Evolutionary conservation across 2,113 vertebrate species (phyloP).

Genomic region (Sula dactylatra): DNA sequence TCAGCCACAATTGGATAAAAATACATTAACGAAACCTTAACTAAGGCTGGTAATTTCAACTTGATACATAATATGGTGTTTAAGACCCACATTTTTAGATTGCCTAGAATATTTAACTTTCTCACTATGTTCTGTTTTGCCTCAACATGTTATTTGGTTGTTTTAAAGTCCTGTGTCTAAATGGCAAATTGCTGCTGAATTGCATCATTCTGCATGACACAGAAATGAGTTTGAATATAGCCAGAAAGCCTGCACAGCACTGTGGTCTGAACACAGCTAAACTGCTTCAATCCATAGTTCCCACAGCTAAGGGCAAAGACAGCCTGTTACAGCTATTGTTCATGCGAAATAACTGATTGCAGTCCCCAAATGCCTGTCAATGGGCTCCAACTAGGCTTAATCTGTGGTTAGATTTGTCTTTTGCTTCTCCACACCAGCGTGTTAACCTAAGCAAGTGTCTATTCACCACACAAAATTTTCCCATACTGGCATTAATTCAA

Average conservation of each 20-base stretch:
- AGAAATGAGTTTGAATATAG: background rate
- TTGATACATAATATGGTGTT: background rate
- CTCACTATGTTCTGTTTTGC: background rate
- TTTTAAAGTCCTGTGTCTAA: background rate
- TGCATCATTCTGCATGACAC: background rate
- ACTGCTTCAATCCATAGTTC: background rate
- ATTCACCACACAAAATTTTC: background rate
- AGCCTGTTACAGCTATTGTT: background rate
- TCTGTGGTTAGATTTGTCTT: background rate
- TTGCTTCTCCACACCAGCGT: background rate
- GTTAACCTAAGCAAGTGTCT: background rate
- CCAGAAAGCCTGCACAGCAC: background rate
- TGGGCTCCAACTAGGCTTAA: background rate
- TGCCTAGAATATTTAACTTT: conserved; percentile 15
- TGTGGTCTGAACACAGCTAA: background rate
- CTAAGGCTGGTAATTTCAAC: background rate
- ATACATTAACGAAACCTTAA: conserved; percentile 10
- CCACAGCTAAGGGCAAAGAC: background rate
- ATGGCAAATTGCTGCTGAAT: background rate
- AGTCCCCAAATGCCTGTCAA: background rate
- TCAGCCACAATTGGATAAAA: conserved; percentile 30
- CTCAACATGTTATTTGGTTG: background rate
- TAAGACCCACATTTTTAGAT: conserved; percentile 28
- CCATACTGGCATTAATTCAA: background rate
- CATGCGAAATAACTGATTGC: background rate